A percentile compares a stretch with the other conserved stretches of the same genome.
phyloP scores from a whole-genome alignment of 2,888 invertebrate species.

The Galerucella calmariensis region DNA sequence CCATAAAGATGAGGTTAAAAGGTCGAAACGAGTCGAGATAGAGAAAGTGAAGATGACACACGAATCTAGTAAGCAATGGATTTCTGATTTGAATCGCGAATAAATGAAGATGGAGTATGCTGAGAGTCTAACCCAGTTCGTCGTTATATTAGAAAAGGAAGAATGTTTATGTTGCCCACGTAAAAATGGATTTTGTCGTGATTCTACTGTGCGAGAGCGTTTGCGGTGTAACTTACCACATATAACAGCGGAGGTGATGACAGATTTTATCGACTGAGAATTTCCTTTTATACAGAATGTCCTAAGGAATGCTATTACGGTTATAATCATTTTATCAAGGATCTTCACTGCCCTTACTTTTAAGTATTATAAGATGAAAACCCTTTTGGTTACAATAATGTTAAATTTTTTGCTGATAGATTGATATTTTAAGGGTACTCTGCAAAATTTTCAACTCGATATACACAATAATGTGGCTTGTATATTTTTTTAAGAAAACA shows the following conservation, averaged over 20 bases:
- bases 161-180: slow-evolving; percentile 13
- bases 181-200: slow-evolving; percentile 24
- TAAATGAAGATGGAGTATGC: slow-evolving; percentile 34
- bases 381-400: too few relatives aligned
- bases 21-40: slow-evolving; percentile 37
- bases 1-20: slow-evolving; percentile 42
- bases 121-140: slow-evolving; percentile 19
- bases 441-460: too few relatives aligned
- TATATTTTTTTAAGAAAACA: too few relatives aligned
- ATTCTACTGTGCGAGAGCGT: slow-evolving; percentile 1
- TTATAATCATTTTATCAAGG: too few relatives aligned
- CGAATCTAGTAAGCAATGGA: slow-evolving; percentile 45
- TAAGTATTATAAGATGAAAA: too few relatives aligned
- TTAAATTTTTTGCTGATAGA: too few relatives aligned
- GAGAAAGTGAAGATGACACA: slow-evolving; percentile 49
- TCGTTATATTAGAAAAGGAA: slow-evolving; percentile 10
- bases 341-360: too few relatives aligned
- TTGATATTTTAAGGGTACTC: too few relatives aligned
- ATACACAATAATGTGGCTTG: too few relatives aligned
- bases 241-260: neutral
- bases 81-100: slow-evolving; percentile 42
- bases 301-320: too few relatives aligned
- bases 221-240: neutral
- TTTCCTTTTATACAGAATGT: too few relatives aligned
- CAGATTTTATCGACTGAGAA: slow-evolving; percentile 5